These are phyloP conservation scores for Araneus ventricosus DNA, from an alignment of 1,140 invertebrate species.

Conservation along the genomic window DNA sequence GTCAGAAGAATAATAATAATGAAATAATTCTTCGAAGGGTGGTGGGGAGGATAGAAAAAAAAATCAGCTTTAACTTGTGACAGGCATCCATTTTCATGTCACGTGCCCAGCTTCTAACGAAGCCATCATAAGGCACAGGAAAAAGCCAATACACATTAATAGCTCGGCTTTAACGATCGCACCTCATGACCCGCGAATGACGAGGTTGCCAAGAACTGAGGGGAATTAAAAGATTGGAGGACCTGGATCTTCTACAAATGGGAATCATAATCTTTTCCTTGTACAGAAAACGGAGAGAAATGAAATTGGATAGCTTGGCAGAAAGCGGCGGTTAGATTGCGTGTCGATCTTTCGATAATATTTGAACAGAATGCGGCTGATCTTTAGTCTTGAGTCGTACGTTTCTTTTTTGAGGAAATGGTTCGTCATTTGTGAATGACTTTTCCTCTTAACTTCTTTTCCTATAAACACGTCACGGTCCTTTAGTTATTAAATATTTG, in stretches of 20 bases:
- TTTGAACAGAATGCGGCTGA: constrained; percentile 45
- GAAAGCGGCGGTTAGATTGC: not conserved
- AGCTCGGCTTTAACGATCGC: constrained; percentile 52
- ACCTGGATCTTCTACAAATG: constrained; percentile 54
- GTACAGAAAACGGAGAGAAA: not conserved
- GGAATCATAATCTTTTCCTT: constrained; percentile 50
- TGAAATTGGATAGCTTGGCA: constrained; percentile 25
- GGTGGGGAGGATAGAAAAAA: not conserved
- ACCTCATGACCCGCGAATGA: constrained; percentile 55
- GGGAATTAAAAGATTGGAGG: constrained; percentile 67
- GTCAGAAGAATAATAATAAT: constrained; percentile 64
- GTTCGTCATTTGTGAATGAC: not conserved
- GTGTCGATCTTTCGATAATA: constrained; percentile 37
- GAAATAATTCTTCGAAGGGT: constrained; percentile 47
- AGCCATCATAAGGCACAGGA: constrained; percentile 55
- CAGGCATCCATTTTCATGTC: constrained; percentile 68
- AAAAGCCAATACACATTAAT: constrained; percentile 71
- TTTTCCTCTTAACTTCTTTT: not conserved
- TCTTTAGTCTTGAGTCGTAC: too few species aligned
- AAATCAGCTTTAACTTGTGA: constrained; percentile 45
- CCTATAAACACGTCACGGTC: not conserved
- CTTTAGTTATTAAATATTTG: not conserved
- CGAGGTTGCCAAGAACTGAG: constrained; percentile 20
- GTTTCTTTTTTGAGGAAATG: not conserved
- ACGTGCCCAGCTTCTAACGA: constrained; percentile 49